Evolutionary conservation across 2,113 vertebrate genomes (phyloP).

Genomic region (Dasypus novemcinctus): DNA sequence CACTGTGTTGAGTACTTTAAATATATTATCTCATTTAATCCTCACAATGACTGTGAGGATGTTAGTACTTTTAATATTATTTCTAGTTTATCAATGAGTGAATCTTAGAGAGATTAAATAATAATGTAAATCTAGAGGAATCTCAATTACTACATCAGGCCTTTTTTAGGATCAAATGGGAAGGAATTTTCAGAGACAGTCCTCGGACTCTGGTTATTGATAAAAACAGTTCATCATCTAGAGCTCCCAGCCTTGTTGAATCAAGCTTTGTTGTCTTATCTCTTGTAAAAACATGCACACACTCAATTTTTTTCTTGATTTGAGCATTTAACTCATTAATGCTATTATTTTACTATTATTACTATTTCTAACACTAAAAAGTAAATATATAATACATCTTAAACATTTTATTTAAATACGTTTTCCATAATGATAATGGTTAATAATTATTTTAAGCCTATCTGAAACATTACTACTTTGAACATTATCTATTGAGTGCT

Average conservation of each 20-base stretch:
- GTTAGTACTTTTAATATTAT: not conserved
- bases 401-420: not conserved
- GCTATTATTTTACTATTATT: too few relatives aligned
- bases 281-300: not conserved
- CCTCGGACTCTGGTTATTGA: not conserved
- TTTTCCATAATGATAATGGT: not conserved
- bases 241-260: not conserved
- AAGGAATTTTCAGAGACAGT: not conserved
- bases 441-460: not conserved
- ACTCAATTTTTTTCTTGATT: not conserved
- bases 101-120: not conserved
- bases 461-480: not conserved
- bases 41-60: not conserved
- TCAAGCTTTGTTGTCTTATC: not conserved
- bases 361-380: not conserved
- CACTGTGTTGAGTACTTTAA: not conserved
- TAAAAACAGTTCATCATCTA: not conserved
- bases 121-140: not conserved
- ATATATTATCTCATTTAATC: not conserved
- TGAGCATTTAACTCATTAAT: not conserved
- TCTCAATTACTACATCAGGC: not conserved
- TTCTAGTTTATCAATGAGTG: not conserved
- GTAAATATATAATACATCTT: not conserved
- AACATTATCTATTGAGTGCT: not conserved
- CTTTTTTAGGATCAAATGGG: not conserved